Evolutionary conservation across 2,888 invertebrate species (phyloP), one percentile per base, ranked within the genome.

Genomic region (Cantharis lateralis): DNA sequence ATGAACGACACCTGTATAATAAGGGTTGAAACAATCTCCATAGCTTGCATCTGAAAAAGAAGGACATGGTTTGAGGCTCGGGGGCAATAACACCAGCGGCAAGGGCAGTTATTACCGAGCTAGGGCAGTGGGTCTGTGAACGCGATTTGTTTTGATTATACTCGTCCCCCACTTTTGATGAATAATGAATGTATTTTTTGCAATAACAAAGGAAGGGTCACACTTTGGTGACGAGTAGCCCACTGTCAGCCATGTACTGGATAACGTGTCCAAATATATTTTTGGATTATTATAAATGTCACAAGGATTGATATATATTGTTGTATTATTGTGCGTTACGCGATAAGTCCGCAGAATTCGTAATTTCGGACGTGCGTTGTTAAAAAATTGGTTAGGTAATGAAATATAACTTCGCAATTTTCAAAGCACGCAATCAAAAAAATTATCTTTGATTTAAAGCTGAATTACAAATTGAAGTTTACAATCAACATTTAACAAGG

Each of bases 101-200:
- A 84, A 83, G 84, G 84, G 84, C 83, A 84, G 83, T 82, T 83
- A 83, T 85, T 84, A 83, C 82, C 81, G 79, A 80, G 83, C 81
- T 84, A 84, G 86, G 86, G 84, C 85, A 86, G 84, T 85, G 85
- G 85, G 86, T 84, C 84, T 82, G 81, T 82, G 80, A 84, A 82
- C 84, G 84, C 86, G 86, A 86, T 86, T 86, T 86, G 86, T 86
- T 86, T 86, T 86, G 86, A 86, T 86, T 86, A 86, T 85, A 83
- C 84, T 82, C 82, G 82, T 82, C 84, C 84, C 84, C 84, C 84
- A 84, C 84, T 85, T 86, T 84, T 85, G 84, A 86, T 86, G 85
- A 85, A 85, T 86, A 86, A 86, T 86, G 85, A 86, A 86, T 85
- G 85, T 85, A 84, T 85, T 85, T 85, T 83, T 84, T 84, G 82